Base-by-base conservation (phyloP, 2,888 invertebrate species). In the Sminthurinus aureus region DNA sequence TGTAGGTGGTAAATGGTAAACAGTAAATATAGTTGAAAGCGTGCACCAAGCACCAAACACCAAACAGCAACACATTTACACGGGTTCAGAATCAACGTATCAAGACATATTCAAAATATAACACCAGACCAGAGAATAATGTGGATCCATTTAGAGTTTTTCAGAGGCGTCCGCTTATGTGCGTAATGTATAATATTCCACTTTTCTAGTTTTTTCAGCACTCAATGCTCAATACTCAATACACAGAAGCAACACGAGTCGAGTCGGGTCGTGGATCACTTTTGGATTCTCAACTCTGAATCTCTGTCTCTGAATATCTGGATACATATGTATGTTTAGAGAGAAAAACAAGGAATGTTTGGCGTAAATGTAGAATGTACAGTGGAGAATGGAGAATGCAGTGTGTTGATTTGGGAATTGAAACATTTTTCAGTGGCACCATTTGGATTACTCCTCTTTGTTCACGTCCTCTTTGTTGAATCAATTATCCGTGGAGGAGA, bases 391-490 rank as follows among this genome's bases (percentile, higher is more conserved):
- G 38, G 38, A 6, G 6, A 38, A 38, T 38, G 3, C 38, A 38
- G 38, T 38, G 38, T 26, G 78, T 78, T 24, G 66, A 66, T 78
- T 66, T 78, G 78, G 78, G 78, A 78, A 78, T 78, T 66, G 78
- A 64, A 78, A 78, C 78, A 78, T 78, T 78, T 78, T 66, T 78
- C 78, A 66, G 66, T 78, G 78, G 66, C 78, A 78, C 66, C 78
- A 66, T 58, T 78, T 52, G 76, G 58, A 24, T 22, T 38, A 22
- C 71, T 71, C 71, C 26, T 77, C 38, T 66, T 24, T 66, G 24
- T 18, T 66, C 18, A 66, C 71, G 13, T 58, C 58, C 18, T 26
- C 66, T 66, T 58, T 78, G 26, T 78, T 24, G 66, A 78, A 78
- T 78, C 78, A 78, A 78, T 78, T 78, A 78, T 66, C 78, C 78